A percentile compares a stretch with the other conserved stretches of the same genome.
Evolutionary conservation across 2,797 vertebrate species (phyloP).

Genomic region (Hozukius guyotensis): DNA sequence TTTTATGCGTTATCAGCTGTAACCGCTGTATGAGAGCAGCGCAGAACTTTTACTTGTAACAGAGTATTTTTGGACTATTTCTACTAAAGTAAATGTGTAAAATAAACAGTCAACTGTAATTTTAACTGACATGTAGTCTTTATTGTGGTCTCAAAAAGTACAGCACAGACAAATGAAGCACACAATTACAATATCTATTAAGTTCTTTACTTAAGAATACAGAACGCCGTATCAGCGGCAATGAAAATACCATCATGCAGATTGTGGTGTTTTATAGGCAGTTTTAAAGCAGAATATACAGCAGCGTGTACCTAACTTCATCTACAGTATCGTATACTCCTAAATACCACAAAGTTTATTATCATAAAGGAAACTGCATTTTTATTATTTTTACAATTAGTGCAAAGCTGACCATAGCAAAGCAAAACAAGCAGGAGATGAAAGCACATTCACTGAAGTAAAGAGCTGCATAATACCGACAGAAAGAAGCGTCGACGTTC

Average conservation of each 20-base stretch:
- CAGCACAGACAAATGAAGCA: conserved; percentile 71
- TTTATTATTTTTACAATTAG: conserved; percentile 36
- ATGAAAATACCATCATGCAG: conserved; percentile 72
- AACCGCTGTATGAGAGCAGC: not conserved
- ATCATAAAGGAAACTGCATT: conserved; percentile 41
- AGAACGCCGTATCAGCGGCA: conserved; percentile 29
- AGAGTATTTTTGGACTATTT: not conserved
- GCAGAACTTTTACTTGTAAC: not conserved
- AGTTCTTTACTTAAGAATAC: conserved; percentile 42
- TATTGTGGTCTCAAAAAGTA: conserved; percentile 77
- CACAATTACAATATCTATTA: conserved; percentile 56
- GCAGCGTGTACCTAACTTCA: conserved; percentile 58
- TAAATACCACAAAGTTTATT: conserved; percentile 51
- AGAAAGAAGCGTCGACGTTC: conserved; percentile 54
- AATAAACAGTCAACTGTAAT: not conserved
- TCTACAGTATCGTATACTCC: conserved; percentile 53
- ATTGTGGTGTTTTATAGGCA: conserved; percentile 43
- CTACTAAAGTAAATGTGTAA: not conserved
- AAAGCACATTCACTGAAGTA: conserved; percentile 56
- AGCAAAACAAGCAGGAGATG: conserved; percentile 50
- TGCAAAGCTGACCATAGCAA: conserved; percentile 60
- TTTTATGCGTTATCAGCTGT: no score
- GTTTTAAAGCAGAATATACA: conserved; percentile 74
- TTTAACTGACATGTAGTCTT: conserved; percentile 61
- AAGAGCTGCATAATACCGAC: conserved; percentile 58